phyloP scores from a whole-genome alignment of 2,888 invertebrate genomes.

The Drosophila putrida region DNA sequence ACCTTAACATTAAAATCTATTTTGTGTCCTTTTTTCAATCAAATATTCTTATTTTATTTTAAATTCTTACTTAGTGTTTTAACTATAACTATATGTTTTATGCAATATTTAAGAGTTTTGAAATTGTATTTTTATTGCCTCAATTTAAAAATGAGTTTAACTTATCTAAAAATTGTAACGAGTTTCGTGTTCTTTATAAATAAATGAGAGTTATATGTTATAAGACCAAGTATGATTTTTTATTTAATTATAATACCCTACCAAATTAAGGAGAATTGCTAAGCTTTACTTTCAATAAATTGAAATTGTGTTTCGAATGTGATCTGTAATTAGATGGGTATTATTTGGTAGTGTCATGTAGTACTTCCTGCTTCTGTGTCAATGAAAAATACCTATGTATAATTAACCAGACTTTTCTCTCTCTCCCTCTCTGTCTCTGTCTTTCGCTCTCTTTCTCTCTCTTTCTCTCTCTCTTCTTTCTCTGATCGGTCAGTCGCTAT shows the following conservation, averaged over 20 bases:
- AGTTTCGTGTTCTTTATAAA: no score
- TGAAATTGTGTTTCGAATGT: not conserved
- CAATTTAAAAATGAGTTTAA: no score
- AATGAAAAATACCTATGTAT: constrained; percentile 6
- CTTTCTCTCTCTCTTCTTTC: not conserved
- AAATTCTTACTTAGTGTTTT: no score
- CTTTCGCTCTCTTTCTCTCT: not conserved
- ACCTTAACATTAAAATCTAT: no score
- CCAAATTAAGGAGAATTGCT: not conserved
- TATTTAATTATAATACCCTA: not conserved
- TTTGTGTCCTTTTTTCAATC: no score
- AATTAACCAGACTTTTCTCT: constrained; percentile 18
- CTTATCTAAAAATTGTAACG: no score
- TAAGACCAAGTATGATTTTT: not conserved
- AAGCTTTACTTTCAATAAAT: not conserved
- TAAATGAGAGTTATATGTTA: not conserved
- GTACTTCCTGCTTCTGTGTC: constrained; percentile 14
- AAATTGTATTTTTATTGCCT: no score
- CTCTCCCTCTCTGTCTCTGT: not conserved
- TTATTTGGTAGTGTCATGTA: not conserved
- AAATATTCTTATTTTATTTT: no score
- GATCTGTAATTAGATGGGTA: not conserved
- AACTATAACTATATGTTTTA: no score
- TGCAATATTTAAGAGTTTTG: no score
- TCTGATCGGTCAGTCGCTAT: not conserved